Evolutionary conservation across 92 coral and sea anemone species (phyloP), one percentile per base, ranked within the genome.

Genomic region (Chrysogorgia sp.): DNA sequence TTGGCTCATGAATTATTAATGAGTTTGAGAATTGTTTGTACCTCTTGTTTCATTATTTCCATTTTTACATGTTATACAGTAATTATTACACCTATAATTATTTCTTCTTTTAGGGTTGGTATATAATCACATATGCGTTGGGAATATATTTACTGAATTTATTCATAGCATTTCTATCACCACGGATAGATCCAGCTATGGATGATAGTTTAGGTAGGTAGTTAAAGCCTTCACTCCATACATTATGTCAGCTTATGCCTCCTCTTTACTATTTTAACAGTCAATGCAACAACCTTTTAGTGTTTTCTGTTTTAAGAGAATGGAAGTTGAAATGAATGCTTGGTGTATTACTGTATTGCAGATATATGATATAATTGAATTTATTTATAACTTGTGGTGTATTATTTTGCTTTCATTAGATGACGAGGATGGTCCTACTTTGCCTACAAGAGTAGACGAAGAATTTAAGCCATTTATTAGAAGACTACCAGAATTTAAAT

Each of bases 381-480:
- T n/a, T n/a, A n/a, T n/a, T n/a, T n/a, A n/a, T n/a, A n/a, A n/a
- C n/a, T n/a, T n/a, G n/a, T n/a, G n/a, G n/a, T 65, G 72, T 21
- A 67, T 43, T 68, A 7, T 68, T 68, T 37, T n/a, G n/a, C n/a
- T n/a, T n/a, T n/a, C n/a, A n/a, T n/a, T 32, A 23, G 69, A 83
- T 61, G 97, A 84, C 68, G 98, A 94, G 0, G 98, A 91, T 79
- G 97, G 97, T 19, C 98, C 98, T 31, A 79, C 89, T 58, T 83
- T 94, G 34, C 98, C 98, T 10, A 92, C 97, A 25, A 89, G 80
- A 71, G 75, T 90, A 57, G 98, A 94, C 60, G 97, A 94, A 52
- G 98, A 94, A 67, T 94, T 94, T 83, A 85, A 92, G 69, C 98
- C 98, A 28, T 94, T 94, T 85, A 94, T 94, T 50, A 83, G 98